Evolutionary conservation across 30 jellyfish, hydroid and myxozoan species (phyloP).

Genomic region (Aurelia sp.): DNA sequence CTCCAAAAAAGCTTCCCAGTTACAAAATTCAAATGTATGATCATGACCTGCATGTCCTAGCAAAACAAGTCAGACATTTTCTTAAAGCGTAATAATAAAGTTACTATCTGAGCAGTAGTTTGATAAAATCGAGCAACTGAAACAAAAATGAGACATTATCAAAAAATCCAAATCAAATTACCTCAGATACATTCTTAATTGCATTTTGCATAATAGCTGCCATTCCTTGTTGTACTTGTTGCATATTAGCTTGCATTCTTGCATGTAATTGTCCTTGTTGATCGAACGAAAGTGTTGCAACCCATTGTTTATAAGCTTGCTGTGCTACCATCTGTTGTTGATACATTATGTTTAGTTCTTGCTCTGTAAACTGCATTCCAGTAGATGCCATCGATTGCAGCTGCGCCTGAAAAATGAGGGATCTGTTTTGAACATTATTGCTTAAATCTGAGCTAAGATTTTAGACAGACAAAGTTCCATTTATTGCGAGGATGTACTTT

Average conservation of each 20-base stretch:
- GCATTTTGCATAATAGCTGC: slow-evolving; percentile 87
- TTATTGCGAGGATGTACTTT: too few relatives aligned
- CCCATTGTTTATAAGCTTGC: slow-evolving; percentile 98
- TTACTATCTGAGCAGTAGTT: too few relatives aligned
- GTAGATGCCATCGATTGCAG: slow-evolving; percentile 96
- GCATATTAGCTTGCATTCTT: slow-evolving; percentile 98
- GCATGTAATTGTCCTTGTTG: slow-evolving; percentile 96
- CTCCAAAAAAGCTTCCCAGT: too few relatives aligned
- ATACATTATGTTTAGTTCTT: slow-evolving; percentile 89
- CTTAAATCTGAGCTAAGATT: too few relatives aligned
- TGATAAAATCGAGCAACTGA: too few relatives aligned
- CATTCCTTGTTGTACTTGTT: slow-evolving; percentile 97
- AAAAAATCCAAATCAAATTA: neutral
- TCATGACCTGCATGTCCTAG: too few relatives aligned
- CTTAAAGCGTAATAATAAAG: too few relatives aligned
- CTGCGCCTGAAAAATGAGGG: slow-evolving; percentile 65
- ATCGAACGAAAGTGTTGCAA: slow-evolving; percentile 91
- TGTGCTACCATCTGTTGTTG: slow-evolving; percentile 98
- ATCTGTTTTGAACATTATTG: too few relatives aligned
- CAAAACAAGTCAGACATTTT: too few relatives aligned
- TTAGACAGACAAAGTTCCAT: too few relatives aligned
- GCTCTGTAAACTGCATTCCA: slow-evolving; percentile 98
- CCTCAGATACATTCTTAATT: slow-evolving; percentile 57
- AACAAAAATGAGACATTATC: too few relatives aligned
- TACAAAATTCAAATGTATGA: too few relatives aligned